Percentiles rank a stretch among this genome's conserved stretches.
phyloP scores from a whole-genome alignment of 2,113 vertebrate species.

The Vombatus ursinus region DNA sequence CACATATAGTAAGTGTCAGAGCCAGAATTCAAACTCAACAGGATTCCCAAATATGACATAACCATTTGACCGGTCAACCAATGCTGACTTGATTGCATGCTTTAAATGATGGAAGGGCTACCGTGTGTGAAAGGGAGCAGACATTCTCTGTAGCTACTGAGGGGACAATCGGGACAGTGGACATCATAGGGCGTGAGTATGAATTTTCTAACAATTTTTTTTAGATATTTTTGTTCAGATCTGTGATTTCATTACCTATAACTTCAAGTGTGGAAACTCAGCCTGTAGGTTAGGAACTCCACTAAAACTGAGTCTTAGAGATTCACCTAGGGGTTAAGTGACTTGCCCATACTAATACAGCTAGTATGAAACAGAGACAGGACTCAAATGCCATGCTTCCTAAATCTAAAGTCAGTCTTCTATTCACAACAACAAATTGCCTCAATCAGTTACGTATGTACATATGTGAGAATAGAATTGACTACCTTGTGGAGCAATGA shows the following conservation, averaged over 20 bases:
- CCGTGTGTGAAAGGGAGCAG: neutral
- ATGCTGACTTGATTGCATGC: neutral
- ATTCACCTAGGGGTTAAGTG: neutral
- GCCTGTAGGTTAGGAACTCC: neutral
- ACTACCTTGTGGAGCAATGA: neutral
- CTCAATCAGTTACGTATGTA: neutral
- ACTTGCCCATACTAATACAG: neutral
- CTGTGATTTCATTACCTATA: neutral
- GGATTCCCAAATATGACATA: neutral
- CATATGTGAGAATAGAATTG: too few relatives aligned
- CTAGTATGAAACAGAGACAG: neutral
- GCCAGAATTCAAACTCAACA: neutral
- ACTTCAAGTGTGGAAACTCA: neutral
- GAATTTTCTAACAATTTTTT: neutral
- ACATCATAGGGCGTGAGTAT: neutral
- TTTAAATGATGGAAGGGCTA: neutral
- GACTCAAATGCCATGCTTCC: neutral
- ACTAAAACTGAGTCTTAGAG: neutral
- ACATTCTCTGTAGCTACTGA: neutral
- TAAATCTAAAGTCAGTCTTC: neutral
- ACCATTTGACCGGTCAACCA: neutral
- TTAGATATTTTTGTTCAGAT: neutral
- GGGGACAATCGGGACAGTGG: neutral
- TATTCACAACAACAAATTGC: neutral
- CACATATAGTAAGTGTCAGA: neutral